phyloP scores from a whole-genome alignment of 2,113 vertebrate species.

The Oncorhynchus kisutch region DNA sequence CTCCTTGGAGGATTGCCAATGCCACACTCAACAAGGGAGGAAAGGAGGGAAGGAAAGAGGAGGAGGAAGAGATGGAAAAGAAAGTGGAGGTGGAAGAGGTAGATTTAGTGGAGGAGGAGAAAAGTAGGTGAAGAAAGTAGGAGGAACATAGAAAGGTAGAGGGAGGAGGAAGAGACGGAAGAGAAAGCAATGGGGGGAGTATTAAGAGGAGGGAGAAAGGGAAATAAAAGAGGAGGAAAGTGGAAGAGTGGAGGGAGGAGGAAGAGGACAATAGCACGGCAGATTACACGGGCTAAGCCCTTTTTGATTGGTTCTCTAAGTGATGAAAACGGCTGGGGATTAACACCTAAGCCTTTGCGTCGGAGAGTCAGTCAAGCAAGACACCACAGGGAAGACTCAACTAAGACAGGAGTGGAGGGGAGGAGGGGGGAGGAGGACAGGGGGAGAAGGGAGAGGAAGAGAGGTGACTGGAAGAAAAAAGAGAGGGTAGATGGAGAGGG shows the following conservation, averaged over 20 bases:
- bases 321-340: constrained; percentile 58
- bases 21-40: too few species aligned
- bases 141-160: not conserved
- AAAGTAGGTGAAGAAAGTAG: not conserved
- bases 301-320: constrained; percentile 59
- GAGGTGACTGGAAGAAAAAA: not conserved
- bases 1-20: too few species aligned
- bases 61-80: too few species aligned
- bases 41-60: too few species aligned
- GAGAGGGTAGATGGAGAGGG: not conserved
- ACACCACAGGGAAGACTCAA: constrained; percentile 18
- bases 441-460: not conserved
- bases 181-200: not conserved
- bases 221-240: constrained; percentile 3
- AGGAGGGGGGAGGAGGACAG: not conserved
- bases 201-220: not conserved
- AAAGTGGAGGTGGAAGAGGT: too few species aligned
- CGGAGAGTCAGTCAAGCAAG: constrained; percentile 30
- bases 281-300: constrained; percentile 50
- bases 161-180: not conserved
- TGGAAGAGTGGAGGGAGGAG: constrained; percentile 1
- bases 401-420: not conserved
- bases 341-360: constrained; percentile 41
- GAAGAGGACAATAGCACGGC: constrained; percentile 20
- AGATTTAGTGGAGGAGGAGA: not conserved